Evolutionary conservation across 2,888 invertebrate genomes (phyloP).

Genomic region (Fissipunctia ypsillon): DNA sequence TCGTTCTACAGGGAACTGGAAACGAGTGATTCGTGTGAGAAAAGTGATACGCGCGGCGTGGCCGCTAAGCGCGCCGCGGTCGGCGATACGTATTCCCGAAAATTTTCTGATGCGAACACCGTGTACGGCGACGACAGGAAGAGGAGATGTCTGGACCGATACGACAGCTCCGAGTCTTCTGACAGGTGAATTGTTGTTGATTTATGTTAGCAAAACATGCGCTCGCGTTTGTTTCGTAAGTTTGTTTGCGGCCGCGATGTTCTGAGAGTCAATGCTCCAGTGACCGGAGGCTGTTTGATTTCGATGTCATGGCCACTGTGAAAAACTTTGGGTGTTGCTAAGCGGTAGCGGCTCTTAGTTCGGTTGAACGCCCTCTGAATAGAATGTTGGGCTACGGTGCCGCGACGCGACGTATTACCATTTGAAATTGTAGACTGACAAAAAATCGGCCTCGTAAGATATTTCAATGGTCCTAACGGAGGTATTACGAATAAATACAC

Average conservation of each 20-base stretch:
- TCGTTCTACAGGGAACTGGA: conserved; percentile 88
- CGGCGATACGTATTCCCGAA: conserved; percentile 82
- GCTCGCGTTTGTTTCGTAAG: conserved; percentile 64
- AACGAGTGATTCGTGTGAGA: conserved; percentile 89
- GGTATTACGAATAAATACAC: conserved; percentile 50
- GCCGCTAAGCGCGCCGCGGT: conserved; percentile 81
- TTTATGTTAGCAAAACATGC: conserved; percentile 73
- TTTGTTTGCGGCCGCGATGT: conserved; percentile 80
- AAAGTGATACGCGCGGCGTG: conserved; percentile 89
- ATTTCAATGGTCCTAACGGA: conserved; percentile 52
- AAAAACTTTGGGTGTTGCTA: conserved; percentile 82
- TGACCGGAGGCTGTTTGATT: conserved; percentile 89
- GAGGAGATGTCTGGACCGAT: conserved; percentile 97
- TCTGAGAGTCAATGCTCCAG: conserved; percentile 88
- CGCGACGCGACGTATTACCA: conserved; percentile 73
- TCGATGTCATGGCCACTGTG: conserved; percentile 89
- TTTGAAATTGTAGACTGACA: conserved; percentile 76
- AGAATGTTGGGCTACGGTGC: conserved; percentile 74
- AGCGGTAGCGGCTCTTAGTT: conserved; percentile 75
- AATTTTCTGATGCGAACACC: conserved; percentile 79
- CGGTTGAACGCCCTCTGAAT: conserved; percentile 88
- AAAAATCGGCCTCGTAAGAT: conserved; percentile 72
- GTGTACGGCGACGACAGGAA: conserved; percentile 92
- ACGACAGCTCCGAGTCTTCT: conserved; percentile 98
- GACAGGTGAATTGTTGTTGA: conserved; percentile 93